Evolutionary conservation across 2,888 invertebrate genomes (phyloP).

Genomic region (Lithophane ornitopus): DNA sequence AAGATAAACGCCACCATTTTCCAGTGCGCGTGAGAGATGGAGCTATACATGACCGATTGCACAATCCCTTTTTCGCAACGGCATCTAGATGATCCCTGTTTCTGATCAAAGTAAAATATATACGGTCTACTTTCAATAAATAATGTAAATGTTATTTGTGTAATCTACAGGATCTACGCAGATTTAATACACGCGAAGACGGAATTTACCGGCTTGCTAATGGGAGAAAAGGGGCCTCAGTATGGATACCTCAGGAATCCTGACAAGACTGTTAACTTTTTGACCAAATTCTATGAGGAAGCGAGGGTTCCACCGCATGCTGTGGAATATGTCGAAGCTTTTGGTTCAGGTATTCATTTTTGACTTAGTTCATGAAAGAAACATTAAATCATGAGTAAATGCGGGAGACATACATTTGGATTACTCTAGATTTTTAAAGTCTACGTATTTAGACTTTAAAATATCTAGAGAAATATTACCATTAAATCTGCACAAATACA

Average conservation of each 20-base stretch:
- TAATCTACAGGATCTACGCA: slow-evolving; percentile 89
- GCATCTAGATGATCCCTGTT: not conserved
- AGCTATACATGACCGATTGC: not conserved
- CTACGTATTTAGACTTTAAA: too few relatives aligned
- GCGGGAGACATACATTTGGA: not conserved
- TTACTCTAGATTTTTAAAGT: not conserved
- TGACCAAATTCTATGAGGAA: slow-evolving; percentile 90
- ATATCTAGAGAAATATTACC: not conserved
- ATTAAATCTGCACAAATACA: not conserved
- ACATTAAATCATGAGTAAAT: not conserved
- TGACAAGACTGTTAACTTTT: slow-evolving; percentile 27
- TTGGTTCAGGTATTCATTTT: slow-evolving; percentile 92
- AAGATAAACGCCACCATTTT: not conserved
- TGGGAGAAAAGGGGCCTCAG: slow-evolving; percentile 88
- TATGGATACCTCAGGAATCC: slow-evolving; percentile 56
- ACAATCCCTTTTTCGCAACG: not conserved
- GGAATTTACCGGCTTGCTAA: slow-evolving; percentile 86
- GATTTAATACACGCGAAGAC: slow-evolving; percentile 93
- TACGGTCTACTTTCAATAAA: not conserved
- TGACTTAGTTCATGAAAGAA: not conserved
- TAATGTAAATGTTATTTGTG: too few relatives aligned
- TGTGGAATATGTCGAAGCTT: slow-evolving; percentile 95
- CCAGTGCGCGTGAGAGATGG: too few relatives aligned
- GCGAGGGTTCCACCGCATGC: slow-evolving; percentile 91
- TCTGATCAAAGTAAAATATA: not conserved